Conservation (phyloP, 2,888 invertebrate species). For the Volucella bombylans region DNA sequence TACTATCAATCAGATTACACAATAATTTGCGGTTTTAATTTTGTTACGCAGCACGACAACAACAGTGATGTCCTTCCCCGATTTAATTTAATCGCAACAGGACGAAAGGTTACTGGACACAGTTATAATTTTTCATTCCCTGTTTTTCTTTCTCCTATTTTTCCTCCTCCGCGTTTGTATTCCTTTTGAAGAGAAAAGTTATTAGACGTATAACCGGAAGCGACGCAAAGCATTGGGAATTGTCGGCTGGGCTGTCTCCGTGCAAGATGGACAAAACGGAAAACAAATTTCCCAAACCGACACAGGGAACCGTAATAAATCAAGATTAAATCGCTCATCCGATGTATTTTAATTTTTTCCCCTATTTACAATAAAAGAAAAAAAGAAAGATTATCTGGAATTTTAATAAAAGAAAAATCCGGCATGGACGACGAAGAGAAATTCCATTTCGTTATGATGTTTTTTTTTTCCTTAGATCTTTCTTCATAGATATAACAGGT, state of each 20-base stretch:
- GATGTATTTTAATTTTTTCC: slow-evolving; percentile 60
- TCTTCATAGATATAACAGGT: not conserved
- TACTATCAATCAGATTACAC: slow-evolving; percentile 66
- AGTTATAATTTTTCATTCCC: slow-evolving; percentile 63
- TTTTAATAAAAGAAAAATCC: slow-evolving; percentile 42
- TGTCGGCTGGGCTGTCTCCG: slow-evolving; percentile 19
- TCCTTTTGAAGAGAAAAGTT: slow-evolving; percentile 49
- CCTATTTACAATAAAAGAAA: slow-evolving; percentile 37
- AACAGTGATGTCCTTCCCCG: slow-evolving; percentile 37
- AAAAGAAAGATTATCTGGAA: slow-evolving; percentile 38
- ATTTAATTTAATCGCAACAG: slow-evolving; percentile 56
- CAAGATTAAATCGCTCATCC: slow-evolving; percentile 63
- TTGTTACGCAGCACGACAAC: slow-evolving; percentile 49
- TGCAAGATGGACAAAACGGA: slow-evolving; percentile 19
- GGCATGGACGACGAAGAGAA: not conserved
- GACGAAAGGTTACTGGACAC: slow-evolving; percentile 52
- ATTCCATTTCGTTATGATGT: not conserved
- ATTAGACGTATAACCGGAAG: slow-evolving; percentile 69
- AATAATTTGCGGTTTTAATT: slow-evolving; percentile 67
- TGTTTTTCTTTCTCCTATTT: slow-evolving; percentile 5
- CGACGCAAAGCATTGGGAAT: slow-evolving; percentile 47
- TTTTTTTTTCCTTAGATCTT: not conserved
- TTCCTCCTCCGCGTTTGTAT: slow-evolving; percentile 34
- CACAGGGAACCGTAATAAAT: slow-evolving; percentile 69
- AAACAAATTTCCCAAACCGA: slow-evolving; percentile 50